Evolutionary conservation across 2,797 vertebrate species (phyloP), one percentile per base, ranked within the genome.

Genomic region (Denticeps clupeoides): DNA sequence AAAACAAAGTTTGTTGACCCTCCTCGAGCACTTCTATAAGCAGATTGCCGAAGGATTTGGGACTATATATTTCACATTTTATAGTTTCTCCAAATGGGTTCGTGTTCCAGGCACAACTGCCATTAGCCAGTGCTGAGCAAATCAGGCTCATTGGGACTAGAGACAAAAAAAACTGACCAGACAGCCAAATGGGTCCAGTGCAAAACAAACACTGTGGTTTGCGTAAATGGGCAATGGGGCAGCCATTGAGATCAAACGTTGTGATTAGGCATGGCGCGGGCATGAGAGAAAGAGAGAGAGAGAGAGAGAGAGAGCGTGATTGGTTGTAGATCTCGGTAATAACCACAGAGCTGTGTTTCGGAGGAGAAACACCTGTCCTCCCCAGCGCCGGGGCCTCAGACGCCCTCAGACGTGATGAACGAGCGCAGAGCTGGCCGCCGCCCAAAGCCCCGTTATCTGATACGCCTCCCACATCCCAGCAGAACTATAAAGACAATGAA

Each of bases 311-410:
- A 4, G 26, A 49, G 47, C 2, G 8, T 43, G 59, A 71, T 9
- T 42, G 55, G 27, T 12, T n/a, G 26, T 47, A 58, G 26, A 56
- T 41, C 18, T 26, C 42, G 63, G 51, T 45, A 45, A 47, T 58
- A 25, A 45, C 33, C 38, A 28, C 41, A 56, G 5, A 1, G 37
- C 25, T 19, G 23, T 10, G 10, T 35, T 44, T 55, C 48, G 21
- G 45, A 53, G 56, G 49, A 55, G 38, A 49, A 71, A 64, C 68
- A 69, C 72, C 70, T 74, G 70, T 70, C 61, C 18, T 64, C 42
- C 38, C 43, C 47, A 38, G 58, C 40, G 26, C 2, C 7, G 18
- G 19, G 18, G 28, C 18, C 18, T 1, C 19, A 2, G 9, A 16
- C 8, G 13, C n/a, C n/a, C n/a, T 2, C 12, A 23, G n/a, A 28